Percentiles rank a stretch among this genome's conserved stretches.
Conservation (phyloP, 2,113 vertebrate genomes). For the Bos taurus region DNA sequence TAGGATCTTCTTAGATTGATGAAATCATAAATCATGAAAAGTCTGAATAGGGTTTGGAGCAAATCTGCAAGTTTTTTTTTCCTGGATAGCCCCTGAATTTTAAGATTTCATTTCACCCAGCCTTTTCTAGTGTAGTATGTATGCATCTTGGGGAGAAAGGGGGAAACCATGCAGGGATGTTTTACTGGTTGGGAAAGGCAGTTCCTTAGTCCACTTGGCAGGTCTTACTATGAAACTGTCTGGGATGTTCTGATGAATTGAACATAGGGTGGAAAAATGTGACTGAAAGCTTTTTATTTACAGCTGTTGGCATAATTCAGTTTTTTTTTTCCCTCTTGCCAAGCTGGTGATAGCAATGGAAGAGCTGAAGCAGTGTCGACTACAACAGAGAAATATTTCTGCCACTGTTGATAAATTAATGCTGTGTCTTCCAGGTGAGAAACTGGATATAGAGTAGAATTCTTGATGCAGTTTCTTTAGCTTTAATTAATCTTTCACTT, state of each 20-base stretch:
- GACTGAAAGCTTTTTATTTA: conserved; percentile 46
- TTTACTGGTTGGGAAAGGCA: conserved; percentile 33
- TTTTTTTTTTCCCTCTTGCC: conserved; percentile 26
- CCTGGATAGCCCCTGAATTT: conserved; percentile 14
- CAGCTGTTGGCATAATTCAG: conserved; percentile 26
- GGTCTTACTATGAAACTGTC: not conserved
- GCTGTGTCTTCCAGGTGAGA: conserved; percentile 93
- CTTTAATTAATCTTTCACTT: not conserved
- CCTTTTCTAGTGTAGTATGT: not conserved
- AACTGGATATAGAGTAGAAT: not conserved
- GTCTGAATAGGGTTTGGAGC: not conserved
- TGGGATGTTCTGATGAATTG: conserved; percentile 24
- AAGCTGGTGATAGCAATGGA: conserved; percentile 92
- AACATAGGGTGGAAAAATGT: conserved; percentile 36
- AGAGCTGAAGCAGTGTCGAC: conserved; percentile 91
- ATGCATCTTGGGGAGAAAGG: not conserved
- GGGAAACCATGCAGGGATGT: not conserved
- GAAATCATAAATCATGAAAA: not conserved
- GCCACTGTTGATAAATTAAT: conserved; percentile 94
- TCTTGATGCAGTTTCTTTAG: not conserved
- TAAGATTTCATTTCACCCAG: conserved; percentile 32
- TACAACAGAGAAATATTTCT: conserved; percentile 97
- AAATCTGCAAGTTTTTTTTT: not conserved
- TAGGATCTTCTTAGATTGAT: not conserved
- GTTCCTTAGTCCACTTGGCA: conserved; percentile 1